Conservation (phyloP, 2,888 invertebrate species). For the Plebejus anna region DNA sequence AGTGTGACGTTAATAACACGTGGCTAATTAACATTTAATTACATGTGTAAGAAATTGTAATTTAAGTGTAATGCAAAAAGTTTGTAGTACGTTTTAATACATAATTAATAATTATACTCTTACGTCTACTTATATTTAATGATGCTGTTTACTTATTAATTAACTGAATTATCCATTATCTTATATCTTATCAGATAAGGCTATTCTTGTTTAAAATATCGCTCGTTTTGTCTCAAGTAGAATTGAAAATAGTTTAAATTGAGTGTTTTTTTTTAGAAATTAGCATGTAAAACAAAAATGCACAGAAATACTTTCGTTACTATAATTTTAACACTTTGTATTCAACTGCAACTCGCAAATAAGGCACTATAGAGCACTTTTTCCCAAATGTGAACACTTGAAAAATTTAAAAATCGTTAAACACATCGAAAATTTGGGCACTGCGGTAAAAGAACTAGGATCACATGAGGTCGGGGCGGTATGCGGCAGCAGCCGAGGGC, state of each 20-base stretch:
- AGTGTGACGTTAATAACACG: slow-evolving; percentile 6
- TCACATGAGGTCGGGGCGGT: slow-evolving; percentile 30
- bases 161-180: slow-evolving; percentile 35
- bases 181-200: slow-evolving; percentile 44
- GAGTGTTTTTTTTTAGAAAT: background rate
- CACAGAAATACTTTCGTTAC: slow-evolving; percentile 25
- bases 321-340: slow-evolving; percentile 29
- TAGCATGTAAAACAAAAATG: background rate
- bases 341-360: slow-evolving; percentile 1
- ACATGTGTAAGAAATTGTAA: background rate
- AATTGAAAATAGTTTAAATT: background rate
- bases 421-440: slow-evolving; percentile 4
- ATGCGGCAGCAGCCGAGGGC: slow-evolving; percentile 31
- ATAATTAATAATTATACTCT: background rate
- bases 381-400: background rate
- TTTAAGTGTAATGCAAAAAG: slow-evolving; percentile 22
- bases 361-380: slow-evolving; percentile 22
- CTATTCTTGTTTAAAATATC: slow-evolving; percentile 41
- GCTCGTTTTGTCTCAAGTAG: slow-evolving; percentile 44
- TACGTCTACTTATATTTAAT: background rate
- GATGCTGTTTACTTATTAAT: background rate
- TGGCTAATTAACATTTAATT: background rate
- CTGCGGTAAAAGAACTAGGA: slow-evolving; percentile 27
- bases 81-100: slow-evolving; percentile 5
- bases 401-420: slow-evolving; percentile 1